phyloP scores from a whole-genome alignment of 1,140 invertebrate species.

The Drosophila guanche region DNA sequence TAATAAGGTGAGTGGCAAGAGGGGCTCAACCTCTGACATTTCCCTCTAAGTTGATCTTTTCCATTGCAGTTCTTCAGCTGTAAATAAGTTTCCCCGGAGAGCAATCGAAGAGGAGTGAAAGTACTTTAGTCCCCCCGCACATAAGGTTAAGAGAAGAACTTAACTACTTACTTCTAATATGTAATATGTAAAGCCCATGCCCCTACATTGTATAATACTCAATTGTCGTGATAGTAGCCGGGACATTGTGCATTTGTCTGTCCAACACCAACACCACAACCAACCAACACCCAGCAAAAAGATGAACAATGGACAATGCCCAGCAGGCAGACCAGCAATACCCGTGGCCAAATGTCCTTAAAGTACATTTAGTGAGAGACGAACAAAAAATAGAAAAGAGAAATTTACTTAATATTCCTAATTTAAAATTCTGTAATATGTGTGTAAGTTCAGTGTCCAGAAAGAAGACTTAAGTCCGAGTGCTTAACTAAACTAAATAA shows the following conservation, averaged over 20 bases:
- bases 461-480: slow-evolving; percentile 55
- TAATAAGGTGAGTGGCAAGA: slow-evolving; percentile 38
- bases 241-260: slow-evolving; percentile 64
- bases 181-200: slow-evolving; percentile 24
- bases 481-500: slow-evolving; percentile 22
- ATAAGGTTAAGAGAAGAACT: slow-evolving; percentile 20
- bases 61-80: slow-evolving; percentile 61
- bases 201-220: slow-evolving; percentile 74
- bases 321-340: slow-evolving; percentile 13
- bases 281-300: slow-evolving; percentile 13
- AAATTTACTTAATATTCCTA: slow-evolving; percentile 27
- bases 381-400: neutral
- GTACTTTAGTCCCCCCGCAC: slow-evolving; percentile 57
- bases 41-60: neutral
- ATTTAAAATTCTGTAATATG: slow-evolving; percentile 65
- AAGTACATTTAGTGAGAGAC: slow-evolving; percentile 30
- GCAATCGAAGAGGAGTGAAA: no score
- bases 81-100: slow-evolving; percentile 56
- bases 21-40: no score
- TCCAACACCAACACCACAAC: slow-evolving; percentile 41
- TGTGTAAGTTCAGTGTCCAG: slow-evolving; percentile 48
- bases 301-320: neutral
- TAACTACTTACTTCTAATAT: no score
- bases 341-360: slow-evolving; percentile 13
- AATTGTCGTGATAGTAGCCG: slow-evolving; percentile 80